A percentile compares a stretch with the other conserved stretches of the same genome.
Evolutionary conservation across 1,140 invertebrate genomes (phyloP).

Genomic region (Plodia interpunctella): DNA sequence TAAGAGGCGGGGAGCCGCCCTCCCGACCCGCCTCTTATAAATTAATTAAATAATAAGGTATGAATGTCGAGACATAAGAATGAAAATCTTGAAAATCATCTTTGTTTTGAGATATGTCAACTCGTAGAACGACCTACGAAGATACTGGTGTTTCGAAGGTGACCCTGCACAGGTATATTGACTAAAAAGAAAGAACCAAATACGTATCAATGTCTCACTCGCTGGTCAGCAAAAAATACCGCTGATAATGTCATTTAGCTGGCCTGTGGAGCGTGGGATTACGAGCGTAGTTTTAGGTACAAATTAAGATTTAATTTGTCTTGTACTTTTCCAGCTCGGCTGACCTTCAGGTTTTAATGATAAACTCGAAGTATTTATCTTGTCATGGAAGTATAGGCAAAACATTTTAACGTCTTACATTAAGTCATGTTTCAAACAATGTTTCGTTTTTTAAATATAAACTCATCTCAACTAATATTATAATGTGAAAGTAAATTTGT

Average conservation of each 20-base stretch:
- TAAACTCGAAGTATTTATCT: constrained; percentile 55
- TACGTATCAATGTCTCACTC: constrained; percentile 15
- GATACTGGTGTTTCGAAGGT: no score
- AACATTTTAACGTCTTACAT: neutral
- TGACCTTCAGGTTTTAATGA: constrained; percentile 62
- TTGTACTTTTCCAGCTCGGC: constrained; percentile 57
- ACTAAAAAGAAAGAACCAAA: neutral
- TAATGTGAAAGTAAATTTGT: no score
- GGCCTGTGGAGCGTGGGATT: constrained; percentile 62
- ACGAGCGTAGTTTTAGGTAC: constrained; percentile 59
- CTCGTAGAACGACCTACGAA: no score
- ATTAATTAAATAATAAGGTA: no score
- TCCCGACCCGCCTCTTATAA: no score
- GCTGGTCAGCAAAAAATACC: constrained; percentile 38
- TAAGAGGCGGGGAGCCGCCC: no score
- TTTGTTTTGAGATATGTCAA: no score
- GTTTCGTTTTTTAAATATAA: constrained; percentile 20
- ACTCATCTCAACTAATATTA: no score
- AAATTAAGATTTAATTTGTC: constrained; percentile 60
- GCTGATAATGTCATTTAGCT: constrained; percentile 57
- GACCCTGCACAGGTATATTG: neutral
- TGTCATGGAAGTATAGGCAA: constrained; percentile 30
- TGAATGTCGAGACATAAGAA: no score
- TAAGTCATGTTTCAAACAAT: constrained; percentile 27
- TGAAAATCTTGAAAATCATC: no score